Evolutionary conservation across 2,113 vertebrate genomes (phyloP).

Genomic region (Lasiurus borealis): DNA sequence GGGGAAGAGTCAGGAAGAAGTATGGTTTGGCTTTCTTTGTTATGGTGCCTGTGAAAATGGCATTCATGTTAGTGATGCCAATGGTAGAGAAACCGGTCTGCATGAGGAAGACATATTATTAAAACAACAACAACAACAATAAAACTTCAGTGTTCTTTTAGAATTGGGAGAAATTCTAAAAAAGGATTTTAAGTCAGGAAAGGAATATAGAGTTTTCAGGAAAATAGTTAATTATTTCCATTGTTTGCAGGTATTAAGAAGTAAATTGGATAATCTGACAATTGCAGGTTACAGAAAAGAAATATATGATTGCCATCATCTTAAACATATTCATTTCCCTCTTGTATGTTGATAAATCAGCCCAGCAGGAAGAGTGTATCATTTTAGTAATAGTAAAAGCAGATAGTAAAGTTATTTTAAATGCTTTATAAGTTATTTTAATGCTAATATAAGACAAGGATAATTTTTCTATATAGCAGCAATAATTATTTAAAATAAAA

Average conservation of each 20-base stretch:
- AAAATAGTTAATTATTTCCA: conserved; percentile 36
- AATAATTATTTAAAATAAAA: conserved; percentile 41
- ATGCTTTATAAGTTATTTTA: too few species aligned
- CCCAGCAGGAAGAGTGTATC: neutral
- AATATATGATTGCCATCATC: neutral
- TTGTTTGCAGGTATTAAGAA: neutral
- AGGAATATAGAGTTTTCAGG: neutral
- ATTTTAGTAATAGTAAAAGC: neutral
- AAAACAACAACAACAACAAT: neutral
- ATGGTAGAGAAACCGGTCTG: neutral
- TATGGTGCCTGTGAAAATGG: neutral
- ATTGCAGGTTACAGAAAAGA: neutral
- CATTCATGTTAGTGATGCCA: neutral
- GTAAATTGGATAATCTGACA: neutral
- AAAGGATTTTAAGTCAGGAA: neutral
- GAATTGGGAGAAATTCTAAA: neutral
- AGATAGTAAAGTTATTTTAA: conserved; percentile 35
- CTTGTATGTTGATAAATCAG: neutral
- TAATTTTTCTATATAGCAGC: neutral
- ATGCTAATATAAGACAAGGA: neutral
- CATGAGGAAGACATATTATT: neutral
- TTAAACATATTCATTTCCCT: conserved; percentile 26
- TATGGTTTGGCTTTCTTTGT: conserved; percentile 1
- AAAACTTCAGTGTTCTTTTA: neutral
- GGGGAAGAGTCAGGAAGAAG: neutral